Evolutionary conservation across 2,888 invertebrate species (phyloP), one percentile per base, ranked within the genome.

Genomic region (Meiosimyza decipiens): DNA sequence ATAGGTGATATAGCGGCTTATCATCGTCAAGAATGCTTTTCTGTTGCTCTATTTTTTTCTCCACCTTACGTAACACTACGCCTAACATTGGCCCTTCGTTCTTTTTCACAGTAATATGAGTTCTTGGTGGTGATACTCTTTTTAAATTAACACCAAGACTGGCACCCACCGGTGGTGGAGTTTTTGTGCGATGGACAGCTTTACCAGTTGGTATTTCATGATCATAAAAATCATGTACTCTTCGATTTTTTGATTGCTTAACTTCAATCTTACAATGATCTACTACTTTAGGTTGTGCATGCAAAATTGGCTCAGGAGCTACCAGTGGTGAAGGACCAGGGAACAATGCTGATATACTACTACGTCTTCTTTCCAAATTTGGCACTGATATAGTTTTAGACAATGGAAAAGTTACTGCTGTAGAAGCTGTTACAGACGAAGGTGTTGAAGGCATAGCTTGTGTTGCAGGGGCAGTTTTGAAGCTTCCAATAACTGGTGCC

Each of bases 21-120:
- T 87, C 86, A 73, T 87, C 86, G 57, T 87, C 87, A 13, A 87
- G 76, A 16, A 87, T 85, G 72, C 87, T 87, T 74, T 87, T 87
- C 22, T 83, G 82, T 0, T 84, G 85, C 67, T 77, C 83, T 1
- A 76, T 77, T 76, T 87, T 87, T 76, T 84, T 85, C 52, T 87
- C 86, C 5, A 87, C 86, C 50, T 82, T 83, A 7, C 87, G 86
- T 60, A 87, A 73, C 0, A 87, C 87, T 2, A 87, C 87, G 13
- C 87, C 87, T 71, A 87, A 75, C 84, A 85, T 84, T 40, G 86
- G 86, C 0, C 79, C 80, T 6, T 85, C 84, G 40, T 82, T 82
- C 63, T 84, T 86, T 73, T 86, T 87, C 1, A 87, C 81, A 5
- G 81, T 77, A 1, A 87, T 80, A 11, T 84, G 81, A 0, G 83